Base-by-base conservation (phyloP, 2,888 invertebrate genomes). In the Tineola bisselliella region DNA sequence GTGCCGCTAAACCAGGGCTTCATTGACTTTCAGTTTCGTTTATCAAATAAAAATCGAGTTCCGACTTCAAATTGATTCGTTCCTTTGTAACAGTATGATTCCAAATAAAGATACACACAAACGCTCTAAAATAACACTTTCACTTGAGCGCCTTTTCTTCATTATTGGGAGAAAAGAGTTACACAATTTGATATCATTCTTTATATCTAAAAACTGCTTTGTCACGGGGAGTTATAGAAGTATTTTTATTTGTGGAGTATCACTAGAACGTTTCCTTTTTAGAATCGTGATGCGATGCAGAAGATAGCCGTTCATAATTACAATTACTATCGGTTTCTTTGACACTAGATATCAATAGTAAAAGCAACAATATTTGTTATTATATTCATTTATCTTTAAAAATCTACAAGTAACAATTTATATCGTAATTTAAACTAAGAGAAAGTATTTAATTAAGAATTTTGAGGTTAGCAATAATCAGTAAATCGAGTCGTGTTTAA, bases 221-320 rank as follows among this genome's bases (percentile, higher is more conserved):
- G 71, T 77, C 77, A 80, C 70, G 70, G 68, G 70, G 64, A 64
- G 65, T 66, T 68, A 60, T 60, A 44, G 69, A 74, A 73, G 71
- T 74, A 72, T 76, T 76, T 76, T 67, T 69, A 65, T 72, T 75
- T 73, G 67, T 70, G 66, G 2, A 13, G 25, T 17, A 19, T n/a
- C 18, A 25, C 56, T 13, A 60, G 18, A 73, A 70, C 70, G 69
- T 76, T 75, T 70, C 73, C 78, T 80, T 73, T 76, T 79, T 76
- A 66, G 72, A 73, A 70, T 79, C 81, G 81, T 82, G 82, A 79
- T 75, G 67, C 79, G 81, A 82, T 79, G 68, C 5, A 17, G 3
- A 12, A 25, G 54, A 54, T 54, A 54, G 17, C n/a, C 25, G 19
- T 25, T 13, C 6, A 54, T 54, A 54, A 54, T 48, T 48, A 48